Percentiles rank a stretch among this genome's conserved stretches.
phyloP scores from a whole-genome alignment of 64 coral and sea anemone genomes.

The Montipora efflorescens region DNA sequence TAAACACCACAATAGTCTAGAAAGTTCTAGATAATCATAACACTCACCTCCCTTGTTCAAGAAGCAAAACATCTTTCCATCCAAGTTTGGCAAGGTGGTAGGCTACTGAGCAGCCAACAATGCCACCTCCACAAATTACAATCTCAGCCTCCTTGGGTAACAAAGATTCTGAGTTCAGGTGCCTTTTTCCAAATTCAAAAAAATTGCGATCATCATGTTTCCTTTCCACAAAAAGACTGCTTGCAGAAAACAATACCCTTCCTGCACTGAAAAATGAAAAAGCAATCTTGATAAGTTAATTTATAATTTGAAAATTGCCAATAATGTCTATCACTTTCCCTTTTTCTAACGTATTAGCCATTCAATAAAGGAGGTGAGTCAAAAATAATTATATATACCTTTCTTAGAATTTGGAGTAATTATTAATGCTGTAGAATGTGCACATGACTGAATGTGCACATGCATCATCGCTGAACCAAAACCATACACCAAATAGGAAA shows the following conservation, averaged over 20 bases:
- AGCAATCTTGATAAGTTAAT: no score
- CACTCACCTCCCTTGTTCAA: constrained; percentile 94
- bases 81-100: constrained; percentile 95
- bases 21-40: not conserved
- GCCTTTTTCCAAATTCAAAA: not conserved
- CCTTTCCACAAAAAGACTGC: not conserved
- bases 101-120: constrained; percentile 88
- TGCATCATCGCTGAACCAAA: no score
- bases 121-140: constrained; percentile 89
- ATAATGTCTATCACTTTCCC: no score
- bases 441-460: no score
- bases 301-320: no score
- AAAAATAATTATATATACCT: no score
- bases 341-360: no score
- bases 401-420: no score
- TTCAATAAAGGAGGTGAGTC: no score
- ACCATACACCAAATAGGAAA: no score
- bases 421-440: no score
- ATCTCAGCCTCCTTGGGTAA: constrained; percentile 76
- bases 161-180: not conserved
- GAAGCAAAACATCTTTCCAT: constrained; percentile 82
- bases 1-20: no score
- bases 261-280: not conserved
- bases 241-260: not conserved
- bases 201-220: not conserved